These are phyloP conservation scores for Drosophila gunungcola DNA, from an alignment of 1,140 invertebrate genomes.

Conservation along the genomic window DNA sequence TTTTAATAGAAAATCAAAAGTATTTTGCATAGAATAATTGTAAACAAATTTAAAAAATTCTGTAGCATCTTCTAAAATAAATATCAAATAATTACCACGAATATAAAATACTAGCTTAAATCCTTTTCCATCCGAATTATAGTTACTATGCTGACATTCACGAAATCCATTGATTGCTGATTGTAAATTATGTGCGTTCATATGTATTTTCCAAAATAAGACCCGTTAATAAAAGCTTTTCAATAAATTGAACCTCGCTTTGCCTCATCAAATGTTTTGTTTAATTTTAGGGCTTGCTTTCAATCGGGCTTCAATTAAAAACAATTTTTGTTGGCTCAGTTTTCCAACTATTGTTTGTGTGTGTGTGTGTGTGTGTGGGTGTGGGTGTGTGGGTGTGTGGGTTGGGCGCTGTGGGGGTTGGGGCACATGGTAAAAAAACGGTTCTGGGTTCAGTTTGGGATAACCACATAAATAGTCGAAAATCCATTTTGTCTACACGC, in stretches of 20 bases:
- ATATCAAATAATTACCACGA: no score
- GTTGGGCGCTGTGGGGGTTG: no score
- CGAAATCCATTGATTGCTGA: neutral
- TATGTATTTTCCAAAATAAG: neutral
- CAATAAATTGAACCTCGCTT: neutral
- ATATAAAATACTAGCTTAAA: no score
- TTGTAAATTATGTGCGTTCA: neutral
- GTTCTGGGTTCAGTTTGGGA: constrained; percentile 2
- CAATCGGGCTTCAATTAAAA: constrained; percentile 21
- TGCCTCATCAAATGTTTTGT: neutral
- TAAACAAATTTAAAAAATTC: no score
- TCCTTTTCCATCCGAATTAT: no score
- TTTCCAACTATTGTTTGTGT: neutral
- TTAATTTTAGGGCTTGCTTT: constrained; percentile 6
- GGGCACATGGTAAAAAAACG: neutral
- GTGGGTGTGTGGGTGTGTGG: neutral
- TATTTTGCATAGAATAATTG: no score
- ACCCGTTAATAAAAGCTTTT: neutral
- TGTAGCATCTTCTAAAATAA: no score
- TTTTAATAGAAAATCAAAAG: no score
- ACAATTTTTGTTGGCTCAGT: constrained; percentile 14
- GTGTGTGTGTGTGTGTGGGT: neutral
- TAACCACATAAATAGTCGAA: constrained; percentile 68
- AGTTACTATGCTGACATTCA: no score
- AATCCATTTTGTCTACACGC: constrained; percentile 80